Conservation (phyloP, 2,888 invertebrate species). For the Abrostola tripartita region DNA sequence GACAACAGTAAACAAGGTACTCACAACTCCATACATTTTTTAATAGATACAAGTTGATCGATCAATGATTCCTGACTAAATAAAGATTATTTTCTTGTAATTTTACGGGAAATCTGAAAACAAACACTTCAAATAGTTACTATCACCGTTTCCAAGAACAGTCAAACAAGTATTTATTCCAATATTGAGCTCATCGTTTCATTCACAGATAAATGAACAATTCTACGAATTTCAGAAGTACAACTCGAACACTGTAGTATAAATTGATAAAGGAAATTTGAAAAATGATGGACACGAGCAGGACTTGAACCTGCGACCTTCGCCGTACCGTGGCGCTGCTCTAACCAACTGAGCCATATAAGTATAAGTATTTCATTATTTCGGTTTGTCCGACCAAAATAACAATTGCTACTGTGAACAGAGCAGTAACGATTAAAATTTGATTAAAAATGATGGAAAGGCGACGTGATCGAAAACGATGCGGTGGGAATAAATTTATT, state of each 20-base stretch:
- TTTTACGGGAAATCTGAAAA: no score
- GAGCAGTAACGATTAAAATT: slow-evolving; percentile 1
- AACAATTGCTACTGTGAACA: neutral
- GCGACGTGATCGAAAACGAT: neutral
- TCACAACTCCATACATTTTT: no score
- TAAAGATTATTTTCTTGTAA: no score
- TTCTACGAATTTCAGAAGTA: neutral
- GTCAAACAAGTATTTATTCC: neutral
- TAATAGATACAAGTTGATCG: no score
- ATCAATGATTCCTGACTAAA: no score
- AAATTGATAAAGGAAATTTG: no score
- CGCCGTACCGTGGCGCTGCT: no score
- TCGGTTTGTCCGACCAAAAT: neutral
- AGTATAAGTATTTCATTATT: neutral
- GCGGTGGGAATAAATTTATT: slow-evolving; percentile 15
- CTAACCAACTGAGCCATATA: no score
- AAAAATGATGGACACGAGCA: no score
- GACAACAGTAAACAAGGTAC: no score
- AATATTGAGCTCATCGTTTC: neutral
- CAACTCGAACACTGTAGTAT: neutral
- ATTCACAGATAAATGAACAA: neutral
- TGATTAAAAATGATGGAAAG: slow-evolving; percentile 6
- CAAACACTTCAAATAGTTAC: neutral
- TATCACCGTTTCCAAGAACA: neutral
- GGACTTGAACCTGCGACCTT: no score